Evolutionary conservation across 2,113 vertebrate genomes (phyloP).

Genomic region (Spermophilus dauricus): DNA sequence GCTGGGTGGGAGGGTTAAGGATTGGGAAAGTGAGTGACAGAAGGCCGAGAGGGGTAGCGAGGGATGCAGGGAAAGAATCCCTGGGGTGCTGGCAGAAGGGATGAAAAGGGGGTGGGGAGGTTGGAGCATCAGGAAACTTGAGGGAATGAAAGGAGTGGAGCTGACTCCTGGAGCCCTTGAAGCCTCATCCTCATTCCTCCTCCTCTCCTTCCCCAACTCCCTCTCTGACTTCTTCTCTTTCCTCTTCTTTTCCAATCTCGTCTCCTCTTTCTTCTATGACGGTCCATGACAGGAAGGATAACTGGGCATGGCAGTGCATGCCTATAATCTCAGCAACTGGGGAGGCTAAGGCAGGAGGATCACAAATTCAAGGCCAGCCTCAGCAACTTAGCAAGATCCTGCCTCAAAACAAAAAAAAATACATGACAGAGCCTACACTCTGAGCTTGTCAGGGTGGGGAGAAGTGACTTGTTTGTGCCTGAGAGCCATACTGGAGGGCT

Average conservation of each 20-base stretch:
- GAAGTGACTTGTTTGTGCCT: too few relatives aligned
- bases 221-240: background rate
- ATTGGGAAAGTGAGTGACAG: background rate
- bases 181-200: background rate
- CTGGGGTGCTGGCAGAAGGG: background rate
- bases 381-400: background rate
- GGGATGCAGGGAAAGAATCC: background rate
- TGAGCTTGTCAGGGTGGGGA: too few relatives aligned
- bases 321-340: background rate
- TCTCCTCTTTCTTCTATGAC: background rate
- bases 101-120: background rate
- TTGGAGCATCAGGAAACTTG: background rate
- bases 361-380: background rate
- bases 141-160: background rate
- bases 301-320: too few relatives aligned
- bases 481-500: too few relatives aligned
- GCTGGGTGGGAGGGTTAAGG: background rate
- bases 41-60: background rate
- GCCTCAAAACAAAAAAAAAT: background rate
- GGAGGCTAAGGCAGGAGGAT: background rate
- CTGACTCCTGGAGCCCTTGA: background rate
- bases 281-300: background rate
- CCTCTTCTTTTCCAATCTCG: background rate
- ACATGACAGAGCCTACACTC: too few relatives aligned
- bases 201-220: background rate